These are phyloP conservation scores for Hydrolagus colliei DNA, from an alignment of 2,797 vertebrate species.

Conservation along the genomic window DNA sequence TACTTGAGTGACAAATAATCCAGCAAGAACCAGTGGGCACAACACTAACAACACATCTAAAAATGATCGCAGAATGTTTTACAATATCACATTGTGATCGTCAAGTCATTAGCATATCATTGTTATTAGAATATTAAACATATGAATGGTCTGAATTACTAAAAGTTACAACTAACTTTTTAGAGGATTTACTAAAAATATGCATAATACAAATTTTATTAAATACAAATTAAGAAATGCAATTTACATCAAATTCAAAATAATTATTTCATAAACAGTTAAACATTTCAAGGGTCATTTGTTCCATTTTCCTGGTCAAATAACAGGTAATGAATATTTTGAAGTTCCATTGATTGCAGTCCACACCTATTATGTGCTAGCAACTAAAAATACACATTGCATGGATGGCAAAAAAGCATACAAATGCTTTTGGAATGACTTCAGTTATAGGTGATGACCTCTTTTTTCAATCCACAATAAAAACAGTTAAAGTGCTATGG, in stretches of 20 bases:
- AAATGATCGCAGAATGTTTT: neutral
- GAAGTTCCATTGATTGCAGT: neutral
- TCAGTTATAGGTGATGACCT: neutral
- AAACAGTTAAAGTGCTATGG: constrained; percentile 24
- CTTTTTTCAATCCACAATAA: neutral
- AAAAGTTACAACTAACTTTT: constrained; percentile 13
- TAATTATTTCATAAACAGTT: neutral
- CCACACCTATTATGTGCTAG: neutral
- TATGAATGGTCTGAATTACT: neutral
- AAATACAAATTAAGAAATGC: neutral
- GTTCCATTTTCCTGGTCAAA: neutral
- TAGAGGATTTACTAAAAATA: neutral
- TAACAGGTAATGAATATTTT: neutral
- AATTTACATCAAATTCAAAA: neutral
- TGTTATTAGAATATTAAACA: constrained; percentile 2
- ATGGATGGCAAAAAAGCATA: neutral
- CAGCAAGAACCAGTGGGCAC: neutral
- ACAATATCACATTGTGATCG: too few species aligned
- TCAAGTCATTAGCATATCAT: neutral
- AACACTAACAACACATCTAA: neutral
- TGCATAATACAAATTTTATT: neutral
- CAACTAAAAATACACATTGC: neutral
- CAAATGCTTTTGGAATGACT: neutral
- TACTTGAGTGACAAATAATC: neutral
- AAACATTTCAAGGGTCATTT: neutral